phyloP scores from a whole-genome alignment of 2,113 vertebrate genomes.

The Esox niger region DNA sequence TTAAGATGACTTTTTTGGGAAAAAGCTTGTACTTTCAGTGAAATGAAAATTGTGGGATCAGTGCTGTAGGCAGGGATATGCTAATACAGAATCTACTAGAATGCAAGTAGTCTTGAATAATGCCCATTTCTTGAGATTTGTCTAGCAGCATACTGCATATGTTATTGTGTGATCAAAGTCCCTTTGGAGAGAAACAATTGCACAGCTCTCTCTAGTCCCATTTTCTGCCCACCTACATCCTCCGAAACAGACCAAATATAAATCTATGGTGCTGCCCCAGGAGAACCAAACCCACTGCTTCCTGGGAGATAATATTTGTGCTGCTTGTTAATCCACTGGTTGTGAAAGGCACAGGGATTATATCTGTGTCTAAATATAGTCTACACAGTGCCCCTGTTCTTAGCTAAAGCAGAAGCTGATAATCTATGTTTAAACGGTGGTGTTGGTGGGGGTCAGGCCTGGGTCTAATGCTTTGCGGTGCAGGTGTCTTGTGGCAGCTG shows the following conservation, averaged over 20 bases:
- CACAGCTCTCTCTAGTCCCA: neutral
- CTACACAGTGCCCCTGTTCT: neutral
- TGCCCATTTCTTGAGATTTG: too few relatives aligned
- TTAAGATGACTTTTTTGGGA: too few relatives aligned
- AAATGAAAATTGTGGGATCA: too few relatives aligned
- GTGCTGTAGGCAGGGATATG: too few relatives aligned
- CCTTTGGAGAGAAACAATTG: neutral
- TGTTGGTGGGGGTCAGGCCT: too few relatives aligned
- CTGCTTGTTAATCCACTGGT: slow-evolving; percentile 4
- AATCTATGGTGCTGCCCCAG: too few relatives aligned
- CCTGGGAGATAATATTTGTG: neutral
- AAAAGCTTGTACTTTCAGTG: too few relatives aligned
- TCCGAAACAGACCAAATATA: neutral
- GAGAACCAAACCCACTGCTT: neutral
- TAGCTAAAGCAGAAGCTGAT: neutral
- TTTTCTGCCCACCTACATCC: slow-evolving; percentile 2
- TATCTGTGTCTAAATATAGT: slow-evolving; percentile 5
- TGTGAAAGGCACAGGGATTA: neutral
- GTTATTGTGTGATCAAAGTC: neutral
- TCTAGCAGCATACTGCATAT: too few relatives aligned
- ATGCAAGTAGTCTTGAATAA: too few relatives aligned
- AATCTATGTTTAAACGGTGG: slow-evolving; percentile 5
- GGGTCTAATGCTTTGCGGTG: neutral
- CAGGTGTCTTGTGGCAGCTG: neutral
- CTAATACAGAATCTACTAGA: too few relatives aligned